Conservation (phyloP, 2,888 invertebrate species). For the Drosophila melanosoma region DNA sequence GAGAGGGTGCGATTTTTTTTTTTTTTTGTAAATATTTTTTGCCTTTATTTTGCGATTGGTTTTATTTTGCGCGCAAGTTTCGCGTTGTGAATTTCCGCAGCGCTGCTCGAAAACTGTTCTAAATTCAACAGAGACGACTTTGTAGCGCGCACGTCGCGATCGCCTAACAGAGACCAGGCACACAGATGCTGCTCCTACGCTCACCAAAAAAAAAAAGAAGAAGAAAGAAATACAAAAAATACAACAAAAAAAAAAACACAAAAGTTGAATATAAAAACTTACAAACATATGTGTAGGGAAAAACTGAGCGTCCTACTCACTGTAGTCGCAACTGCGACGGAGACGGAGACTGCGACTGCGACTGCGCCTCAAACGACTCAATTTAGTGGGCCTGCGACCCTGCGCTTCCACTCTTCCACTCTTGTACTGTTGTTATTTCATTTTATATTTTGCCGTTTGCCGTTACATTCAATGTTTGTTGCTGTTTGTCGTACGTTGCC, state of each 20-base stretch:
- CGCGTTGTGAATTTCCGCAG: conserved; percentile 60
- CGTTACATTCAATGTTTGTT: conserved; percentile 55
- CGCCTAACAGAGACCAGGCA: conserved; percentile 34
- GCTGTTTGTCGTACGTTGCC: conserved; percentile 58
- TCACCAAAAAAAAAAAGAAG: conserved; percentile 19
- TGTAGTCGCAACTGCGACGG: conserved; percentile 32
- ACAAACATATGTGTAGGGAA: neutral
- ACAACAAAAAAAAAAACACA: conserved; percentile 9
- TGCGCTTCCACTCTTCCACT: conserved; percentile 34
- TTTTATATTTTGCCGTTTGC: conserved; percentile 43
- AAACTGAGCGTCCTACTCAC: conserved; percentile 66
- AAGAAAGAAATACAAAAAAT: neutral
- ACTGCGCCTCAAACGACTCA: conserved; percentile 68
- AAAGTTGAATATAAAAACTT: conserved; percentile 3
- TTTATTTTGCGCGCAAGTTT: conserved; percentile 31
- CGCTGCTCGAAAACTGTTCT: conserved; percentile 66
- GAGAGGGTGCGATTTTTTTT: conserved; percentile 43
- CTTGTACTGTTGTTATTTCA: conserved; percentile 15
- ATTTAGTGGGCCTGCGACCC: conserved; percentile 64
- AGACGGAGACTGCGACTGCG: conserved; percentile 29
- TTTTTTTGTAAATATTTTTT: neutral
- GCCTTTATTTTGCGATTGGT: conserved; percentile 33
- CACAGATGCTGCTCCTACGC: conserved; percentile 47
- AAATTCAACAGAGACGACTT: conserved; percentile 64
- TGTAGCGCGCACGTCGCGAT: conserved; percentile 33